Conservation (phyloP, 2,888 invertebrate species). For the Leptinotarsa haldemani region DNA sequence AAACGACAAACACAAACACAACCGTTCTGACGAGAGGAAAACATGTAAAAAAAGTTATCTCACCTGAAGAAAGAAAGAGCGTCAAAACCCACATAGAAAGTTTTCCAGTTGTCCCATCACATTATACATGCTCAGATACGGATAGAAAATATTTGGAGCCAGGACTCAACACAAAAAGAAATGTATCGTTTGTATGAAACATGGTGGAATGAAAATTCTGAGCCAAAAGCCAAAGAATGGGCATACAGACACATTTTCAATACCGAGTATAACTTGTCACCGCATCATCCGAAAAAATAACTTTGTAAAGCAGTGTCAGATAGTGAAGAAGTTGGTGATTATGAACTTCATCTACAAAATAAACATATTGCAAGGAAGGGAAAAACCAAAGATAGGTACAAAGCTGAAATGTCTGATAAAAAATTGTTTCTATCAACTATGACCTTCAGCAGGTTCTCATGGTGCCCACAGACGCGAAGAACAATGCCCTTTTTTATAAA, state of each 20-base stretch:
- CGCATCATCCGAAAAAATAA: constrained; percentile 29
- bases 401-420: constrained; percentile 18
- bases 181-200: constrained; percentile 18
- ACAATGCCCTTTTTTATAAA: constrained; percentile 48
- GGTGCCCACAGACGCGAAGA: constrained; percentile 38
- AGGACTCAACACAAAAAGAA: constrained; percentile 16
- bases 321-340: not conserved
- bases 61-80: not conserved
- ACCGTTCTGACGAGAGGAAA: constrained; percentile 24
- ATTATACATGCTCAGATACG: constrained; percentile 29
- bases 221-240: constrained; percentile 14
- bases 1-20: constrained; percentile 34
- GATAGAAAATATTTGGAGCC: constrained; percentile 23
- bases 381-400: constrained; percentile 28
- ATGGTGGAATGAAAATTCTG: constrained; percentile 1
- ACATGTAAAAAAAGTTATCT: constrained; percentile 20
- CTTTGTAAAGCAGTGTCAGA: constrained; percentile 15
- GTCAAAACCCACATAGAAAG: constrained; percentile 36
- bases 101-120: constrained; percentile 32
- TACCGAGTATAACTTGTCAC: constrained; percentile 25
- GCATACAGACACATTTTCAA: constrained; percentile 27
- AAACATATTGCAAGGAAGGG: constrained; percentile 23
- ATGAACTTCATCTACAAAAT: constrained; percentile 16
- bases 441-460: constrained; percentile 46
- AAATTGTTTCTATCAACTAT: constrained; percentile 41